A percentile compares a stretch with the other conserved stretches of the same genome.
Evolutionary conservation across 2,888 invertebrate species (phyloP).

Genomic region (Nipponacmea schrenckii): DNA sequence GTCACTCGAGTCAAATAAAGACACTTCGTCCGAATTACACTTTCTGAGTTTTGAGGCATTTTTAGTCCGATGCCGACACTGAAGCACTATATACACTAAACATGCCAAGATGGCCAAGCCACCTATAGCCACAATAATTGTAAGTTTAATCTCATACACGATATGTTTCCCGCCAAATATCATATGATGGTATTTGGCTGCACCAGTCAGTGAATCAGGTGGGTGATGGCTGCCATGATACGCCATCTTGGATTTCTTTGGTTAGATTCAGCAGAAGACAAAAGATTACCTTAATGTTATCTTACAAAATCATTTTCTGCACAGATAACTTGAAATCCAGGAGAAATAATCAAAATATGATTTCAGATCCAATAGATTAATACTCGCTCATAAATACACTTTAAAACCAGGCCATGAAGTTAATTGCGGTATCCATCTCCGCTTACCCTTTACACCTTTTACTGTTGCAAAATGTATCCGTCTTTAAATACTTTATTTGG

Average conservation of each 20-base stretch:
- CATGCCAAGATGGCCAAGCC: constrained; percentile 35
- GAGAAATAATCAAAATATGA: too few relatives aligned
- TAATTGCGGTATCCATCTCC: too few relatives aligned
- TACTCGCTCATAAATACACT: too few relatives aligned
- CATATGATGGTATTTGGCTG: constrained; percentile 29
- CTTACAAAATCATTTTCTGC: too few relatives aligned
- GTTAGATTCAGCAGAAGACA: too few relatives aligned
- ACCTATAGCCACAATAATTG: constrained; percentile 36
- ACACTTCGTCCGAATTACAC: constrained; percentile 27
- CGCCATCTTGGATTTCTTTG: not conserved
- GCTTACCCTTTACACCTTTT: too few relatives aligned
- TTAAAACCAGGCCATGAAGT: too few relatives aligned
- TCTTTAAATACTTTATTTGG: too few relatives aligned
- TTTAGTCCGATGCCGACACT: constrained; percentile 29
- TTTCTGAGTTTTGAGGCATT: constrained; percentile 14
- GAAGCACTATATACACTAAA: constrained; percentile 37
- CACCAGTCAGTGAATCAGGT: constrained; percentile 2
- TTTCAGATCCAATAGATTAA: too few relatives aligned
- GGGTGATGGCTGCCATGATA: not conserved
- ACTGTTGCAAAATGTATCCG: too few relatives aligned
- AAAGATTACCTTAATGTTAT: too few relatives aligned
- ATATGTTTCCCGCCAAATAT: constrained; percentile 36
- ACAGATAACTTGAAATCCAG: too few relatives aligned
- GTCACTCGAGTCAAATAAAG: constrained; percentile 32
- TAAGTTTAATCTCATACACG: constrained; percentile 39